These are phyloP conservation scores for Pao palembangensis DNA, from an alignment of 2,113 vertebrate genomes.

Conservation along the genomic window DNA sequence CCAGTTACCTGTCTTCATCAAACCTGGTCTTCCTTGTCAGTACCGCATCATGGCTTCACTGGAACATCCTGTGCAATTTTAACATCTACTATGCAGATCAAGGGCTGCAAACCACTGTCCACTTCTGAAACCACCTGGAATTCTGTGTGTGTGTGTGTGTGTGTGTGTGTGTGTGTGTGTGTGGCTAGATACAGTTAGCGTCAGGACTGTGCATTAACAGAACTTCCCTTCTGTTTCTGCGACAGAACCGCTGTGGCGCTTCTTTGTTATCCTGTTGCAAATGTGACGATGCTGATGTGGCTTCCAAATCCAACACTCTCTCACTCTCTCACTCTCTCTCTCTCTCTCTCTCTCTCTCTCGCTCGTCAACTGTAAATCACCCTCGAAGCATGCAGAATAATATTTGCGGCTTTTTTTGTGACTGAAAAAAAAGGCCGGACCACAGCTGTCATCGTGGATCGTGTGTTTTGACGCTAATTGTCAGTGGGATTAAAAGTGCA, in stretches of 20 bases:
- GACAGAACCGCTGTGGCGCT: slow-evolving; percentile 35
- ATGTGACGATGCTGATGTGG: slow-evolving; percentile 62
- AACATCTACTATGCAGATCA: slow-evolving; percentile 89
- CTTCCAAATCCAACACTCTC: slow-evolving; percentile 58
- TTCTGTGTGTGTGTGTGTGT: slow-evolving; percentile 52
- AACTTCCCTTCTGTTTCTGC: slow-evolving; percentile 13
- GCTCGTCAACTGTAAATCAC: slow-evolving; percentile 54
- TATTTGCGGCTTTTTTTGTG: slow-evolving; percentile 46
- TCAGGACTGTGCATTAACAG: slow-evolving; percentile 31
- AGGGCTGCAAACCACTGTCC: slow-evolving; percentile 74
- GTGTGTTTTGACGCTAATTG: slow-evolving; percentile 7
- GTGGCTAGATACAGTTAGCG: slow-evolving; percentile 40
- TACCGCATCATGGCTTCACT: slow-evolving; percentile 49
- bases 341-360: no score
- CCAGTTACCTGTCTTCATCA: slow-evolving; percentile 25
- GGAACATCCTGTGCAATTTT: slow-evolving; percentile 73
- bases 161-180: slow-evolving; percentile 18
- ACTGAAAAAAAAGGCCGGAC: slow-evolving; percentile 13
- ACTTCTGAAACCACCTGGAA: slow-evolving; percentile 39
- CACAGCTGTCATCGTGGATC: slow-evolving; percentile 28
- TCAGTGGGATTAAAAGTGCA: slow-evolving; percentile 56
- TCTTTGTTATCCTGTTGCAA: slow-evolving; percentile 41
- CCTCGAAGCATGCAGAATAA: slow-evolving; percentile 68
- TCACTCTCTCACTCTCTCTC: slow-evolving; percentile 40
- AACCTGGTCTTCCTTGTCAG: slow-evolving; percentile 33